phyloP scores from a whole-genome alignment of 2,113 vertebrate species.

The Gavialis gangeticus region DNA sequence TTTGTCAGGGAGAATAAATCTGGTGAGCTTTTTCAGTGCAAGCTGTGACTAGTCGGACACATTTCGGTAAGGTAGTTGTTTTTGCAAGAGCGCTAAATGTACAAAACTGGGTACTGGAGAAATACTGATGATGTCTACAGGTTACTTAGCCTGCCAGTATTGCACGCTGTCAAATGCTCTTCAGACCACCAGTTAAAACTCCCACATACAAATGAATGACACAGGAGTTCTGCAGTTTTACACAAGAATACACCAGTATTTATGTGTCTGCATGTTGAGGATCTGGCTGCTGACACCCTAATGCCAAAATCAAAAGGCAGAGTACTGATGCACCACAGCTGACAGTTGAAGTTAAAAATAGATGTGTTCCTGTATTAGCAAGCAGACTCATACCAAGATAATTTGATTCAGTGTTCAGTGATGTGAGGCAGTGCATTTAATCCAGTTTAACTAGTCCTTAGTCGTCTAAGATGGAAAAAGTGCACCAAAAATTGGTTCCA shows the following conservation, averaged over 20 bases:
- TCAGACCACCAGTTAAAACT: background rate
- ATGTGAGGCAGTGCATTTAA: background rate
- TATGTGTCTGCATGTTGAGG: background rate
- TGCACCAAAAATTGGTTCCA: background rate
- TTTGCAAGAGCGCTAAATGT: accelerated
- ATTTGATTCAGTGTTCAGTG: background rate
- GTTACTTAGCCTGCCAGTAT: background rate
- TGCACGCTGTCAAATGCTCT: background rate
- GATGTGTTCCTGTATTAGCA: conserved; percentile 2
- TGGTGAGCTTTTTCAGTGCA: accelerated
- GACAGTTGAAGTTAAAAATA: conserved; percentile 44
- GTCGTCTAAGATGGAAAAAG: background rate
- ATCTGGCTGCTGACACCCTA: background rate
- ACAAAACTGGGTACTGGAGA: background rate
- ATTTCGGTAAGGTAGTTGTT: accelerated
- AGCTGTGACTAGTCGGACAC: background rate
- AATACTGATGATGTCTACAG: background rate
- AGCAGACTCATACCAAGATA: background rate
- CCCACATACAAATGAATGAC: background rate
- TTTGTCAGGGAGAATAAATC: background rate
- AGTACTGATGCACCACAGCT: conserved; percentile 15
- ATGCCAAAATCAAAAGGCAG: background rate
- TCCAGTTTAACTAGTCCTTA: background rate
- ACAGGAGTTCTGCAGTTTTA: background rate
- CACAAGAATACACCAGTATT: background rate